Evolutionary conservation across 2,888 invertebrate species (phyloP).

Genomic region (Priocnemis perturbator): DNA sequence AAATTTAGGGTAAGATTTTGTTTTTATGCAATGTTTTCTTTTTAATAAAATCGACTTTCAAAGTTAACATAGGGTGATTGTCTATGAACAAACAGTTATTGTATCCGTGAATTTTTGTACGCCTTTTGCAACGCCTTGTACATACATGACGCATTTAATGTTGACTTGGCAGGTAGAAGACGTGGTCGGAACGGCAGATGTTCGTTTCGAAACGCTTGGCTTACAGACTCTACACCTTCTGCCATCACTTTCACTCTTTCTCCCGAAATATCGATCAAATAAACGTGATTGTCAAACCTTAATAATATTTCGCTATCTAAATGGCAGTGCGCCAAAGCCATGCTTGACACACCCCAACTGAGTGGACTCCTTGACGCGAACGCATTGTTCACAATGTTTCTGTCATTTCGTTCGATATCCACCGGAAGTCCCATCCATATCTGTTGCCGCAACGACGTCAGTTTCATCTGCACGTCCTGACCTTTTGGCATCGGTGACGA

Average conservation of each 20-base stretch:
- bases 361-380: constrained; percentile 75
- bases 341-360: constrained; percentile 82
- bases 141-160: too few relatives aligned
- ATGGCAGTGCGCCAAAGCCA: constrained; percentile 77
- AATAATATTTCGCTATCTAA: constrained; percentile 79
- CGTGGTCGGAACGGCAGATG: too few relatives aligned
- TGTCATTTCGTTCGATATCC: constrained; percentile 72
- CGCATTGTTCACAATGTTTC: constrained; percentile 31
- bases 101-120: too few relatives aligned
- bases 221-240: neutral
- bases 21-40: too few relatives aligned
- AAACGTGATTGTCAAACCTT: constrained; percentile 70
- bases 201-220: too few relatives aligned
- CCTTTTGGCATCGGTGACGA: constrained; percentile 59
- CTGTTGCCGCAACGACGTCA: constrained; percentile 83
- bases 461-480: constrained; percentile 81
- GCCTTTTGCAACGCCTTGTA: too few relatives aligned
- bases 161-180: too few relatives aligned
- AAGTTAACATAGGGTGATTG: too few relatives aligned
- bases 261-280: neutral
- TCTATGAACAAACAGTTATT: too few relatives aligned
- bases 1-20: too few relatives aligned
- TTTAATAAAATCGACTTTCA: too few relatives aligned
- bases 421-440: constrained; percentile 83
- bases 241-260: neutral